Evolutionary conservation across 1,140 invertebrate genomes (phyloP), one percentile per base, ranked within the genome.

Genomic region (Anagrus nilaparvatae): DNA sequence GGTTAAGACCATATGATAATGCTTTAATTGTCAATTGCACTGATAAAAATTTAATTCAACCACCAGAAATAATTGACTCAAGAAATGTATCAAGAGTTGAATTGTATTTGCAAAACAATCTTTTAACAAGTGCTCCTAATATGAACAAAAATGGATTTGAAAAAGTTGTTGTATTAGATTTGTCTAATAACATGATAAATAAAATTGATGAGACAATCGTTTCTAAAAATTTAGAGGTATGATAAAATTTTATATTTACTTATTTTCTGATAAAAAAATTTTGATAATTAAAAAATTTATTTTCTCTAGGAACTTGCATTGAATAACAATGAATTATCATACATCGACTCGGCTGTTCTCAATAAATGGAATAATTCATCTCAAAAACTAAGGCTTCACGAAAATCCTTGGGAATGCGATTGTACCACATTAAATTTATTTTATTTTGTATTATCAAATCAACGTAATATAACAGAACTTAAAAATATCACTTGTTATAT

Each of bases 391-490:
- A 51, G 48, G 13, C 57, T 82, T 1, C 61, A 69, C 14, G 52
- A 60, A 5, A 81, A 81, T 61, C 75, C 75, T 2, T 76, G 74
- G 62, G 42, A 39, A 4, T 82, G 79, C 56, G 63, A 72, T 34
- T 82, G 79, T 53, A 13, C 30, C 3, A 17, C 19, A 20, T 19
- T 27, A 6, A 12, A 40, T 13, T 32, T 41, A 23, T 23, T 41
- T 12, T 25, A 8, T 18, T 16, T 41, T 3, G 13, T 41, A 0
- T 30, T 32, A n/a, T n/a, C n/a, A 24, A 33, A 24, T 36, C 4
- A 58, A n/a, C n/a, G n/a, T n/a, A n/a, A n/a, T n/a, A n/a, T n/a
- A n/a, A n/a, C n/a, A n/a, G n/a, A n/a, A n/a, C n/a, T n/a, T n/a
- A n/a, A n/a, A n/a, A n/a, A n/a, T n/a, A n/a, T n/a, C n/a, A n/a